These are phyloP conservation scores for Cotesia typhae DNA, from an alignment of 1,140 invertebrate genomes.

Conservation along the genomic window DNA sequence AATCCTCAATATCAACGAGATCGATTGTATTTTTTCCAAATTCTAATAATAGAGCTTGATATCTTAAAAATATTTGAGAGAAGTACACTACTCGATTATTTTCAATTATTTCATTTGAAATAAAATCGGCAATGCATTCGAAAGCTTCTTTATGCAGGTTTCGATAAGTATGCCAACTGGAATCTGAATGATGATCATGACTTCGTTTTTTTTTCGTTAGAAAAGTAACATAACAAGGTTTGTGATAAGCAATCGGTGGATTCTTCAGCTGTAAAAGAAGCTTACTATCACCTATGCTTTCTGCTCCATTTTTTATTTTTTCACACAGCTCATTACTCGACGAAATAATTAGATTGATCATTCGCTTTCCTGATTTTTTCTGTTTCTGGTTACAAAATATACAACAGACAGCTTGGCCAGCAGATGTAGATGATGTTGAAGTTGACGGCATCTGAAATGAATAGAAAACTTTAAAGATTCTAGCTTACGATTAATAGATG, in stretches of 20 bases:
- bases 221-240: constrained; percentile 23
- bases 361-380: too few relatives aligned
- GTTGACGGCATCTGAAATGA: too few relatives aligned
- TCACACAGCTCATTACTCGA: background rate
- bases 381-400: too few relatives aligned
- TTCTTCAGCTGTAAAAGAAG: constrained; percentile 23
- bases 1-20: constrained; percentile 46
- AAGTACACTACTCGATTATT: constrained; percentile 44
- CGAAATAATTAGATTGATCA: too few relatives aligned
- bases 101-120: constrained; percentile 41
- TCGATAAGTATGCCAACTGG: constrained; percentile 27
- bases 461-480: too few relatives aligned
- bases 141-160: constrained; percentile 25
- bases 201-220: constrained; percentile 23
- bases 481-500: too few relatives aligned
- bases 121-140: constrained; percentile 35
- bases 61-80: constrained; percentile 43
- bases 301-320: constrained; percentile 31
- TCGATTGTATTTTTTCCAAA: constrained; percentile 39
- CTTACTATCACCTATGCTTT: constrained; percentile 25
- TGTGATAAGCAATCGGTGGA: constrained; percentile 10
- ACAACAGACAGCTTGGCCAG: too few relatives aligned
- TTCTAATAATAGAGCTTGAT: constrained; percentile 44
- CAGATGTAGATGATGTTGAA: too few relatives aligned
- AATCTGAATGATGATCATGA: constrained; percentile 24